Base-by-base conservation (phyloP, 2,888 invertebrate species). In the Strigamia maritima region DNA sequence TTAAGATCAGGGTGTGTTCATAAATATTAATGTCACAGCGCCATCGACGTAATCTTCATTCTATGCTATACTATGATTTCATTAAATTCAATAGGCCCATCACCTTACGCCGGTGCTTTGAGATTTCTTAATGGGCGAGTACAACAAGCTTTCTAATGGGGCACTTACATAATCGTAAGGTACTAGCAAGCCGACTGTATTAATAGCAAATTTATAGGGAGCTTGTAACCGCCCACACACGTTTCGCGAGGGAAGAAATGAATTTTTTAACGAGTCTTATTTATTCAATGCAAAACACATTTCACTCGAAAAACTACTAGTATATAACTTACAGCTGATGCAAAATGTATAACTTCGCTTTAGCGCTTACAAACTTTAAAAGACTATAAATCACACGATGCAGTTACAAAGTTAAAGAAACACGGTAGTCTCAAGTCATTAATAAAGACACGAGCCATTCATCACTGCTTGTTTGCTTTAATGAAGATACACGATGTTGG, bases 61-160 rank as follows among this genome's bases (percentile, higher is more conserved):
- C 22, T 77, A 24, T 12, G 70, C 26, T 70, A 70, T 26, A 44
- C 77, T 26, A 75, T 40, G 28, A 77, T 77, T 77, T 77, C 77
- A 77, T 77, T 77, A 77, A 77, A 77, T 77, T 77, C 77, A 77
- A 77, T 77, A 49, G 70, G 77, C 49, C 77, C 77, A 49, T 77
- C 77, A 49, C 28, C 77, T 77, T 77, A 40, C 38, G 77, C 22
- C 54, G 28, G 54, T 77, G 28, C 77, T 77, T 49, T 49, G 28
- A 49, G 54, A 49, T 77, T 77, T 77, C 77, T 77, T 77, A 49
- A 77, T 49, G 77, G 28, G 28, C 40, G 54, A 40, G 77, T 77
- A 49, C 77, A 44, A 77, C 77, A 77, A 40, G 40, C 38, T 77
- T 77, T 40, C 49, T 49, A 77, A 77, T 77, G 77, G 77, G 70